Evolutionary conservation across 2,797 vertebrate species (phyloP).

Genomic region (Muscicapa comitata): DNA sequence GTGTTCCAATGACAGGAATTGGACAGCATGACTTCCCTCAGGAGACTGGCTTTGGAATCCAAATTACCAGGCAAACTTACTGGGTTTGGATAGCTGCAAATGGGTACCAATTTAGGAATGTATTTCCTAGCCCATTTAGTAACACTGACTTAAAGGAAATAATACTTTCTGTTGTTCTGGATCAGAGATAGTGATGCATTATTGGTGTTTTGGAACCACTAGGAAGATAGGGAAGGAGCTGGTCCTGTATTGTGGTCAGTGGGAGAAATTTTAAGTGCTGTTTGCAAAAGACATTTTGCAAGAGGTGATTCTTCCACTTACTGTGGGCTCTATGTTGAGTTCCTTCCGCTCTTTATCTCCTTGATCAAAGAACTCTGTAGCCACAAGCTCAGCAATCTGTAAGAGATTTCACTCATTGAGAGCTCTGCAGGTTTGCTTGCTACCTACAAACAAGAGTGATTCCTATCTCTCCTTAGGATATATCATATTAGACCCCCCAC

Average conservation of each 20-base stretch:
- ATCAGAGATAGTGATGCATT: neutral
- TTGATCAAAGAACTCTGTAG: constrained; percentile 96
- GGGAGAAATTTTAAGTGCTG: neutral
- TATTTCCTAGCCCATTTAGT: neutral
- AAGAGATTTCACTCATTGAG: constrained; percentile 1
- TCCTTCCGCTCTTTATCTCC: constrained; percentile 94
- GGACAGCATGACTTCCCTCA: neutral
- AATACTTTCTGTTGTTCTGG: neutral
- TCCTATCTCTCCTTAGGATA: neutral
- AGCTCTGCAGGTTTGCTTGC: neutral
- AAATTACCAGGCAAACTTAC: neutral
- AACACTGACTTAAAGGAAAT: neutral
- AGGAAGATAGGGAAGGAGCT: neutral
- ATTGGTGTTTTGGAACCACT: neutral
- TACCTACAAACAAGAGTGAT: neutral
- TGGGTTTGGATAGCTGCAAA: neutral
- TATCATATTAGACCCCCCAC: rapidly evolving
- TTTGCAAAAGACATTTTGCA: neutral
- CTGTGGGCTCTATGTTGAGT: constrained; percentile 93
- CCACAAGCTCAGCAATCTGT: constrained; percentile 95
- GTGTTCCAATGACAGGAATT: neutral
- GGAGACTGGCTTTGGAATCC: neutral
- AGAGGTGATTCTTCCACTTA: constrained; percentile 71
- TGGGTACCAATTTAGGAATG: neutral
- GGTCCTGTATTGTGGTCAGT: neutral